Evolutionary conservation across 2,113 vertebrate genomes (phyloP), one percentile per base, ranked within the genome.

Genomic region (Tympanuchus pallidicinctus): DNA sequence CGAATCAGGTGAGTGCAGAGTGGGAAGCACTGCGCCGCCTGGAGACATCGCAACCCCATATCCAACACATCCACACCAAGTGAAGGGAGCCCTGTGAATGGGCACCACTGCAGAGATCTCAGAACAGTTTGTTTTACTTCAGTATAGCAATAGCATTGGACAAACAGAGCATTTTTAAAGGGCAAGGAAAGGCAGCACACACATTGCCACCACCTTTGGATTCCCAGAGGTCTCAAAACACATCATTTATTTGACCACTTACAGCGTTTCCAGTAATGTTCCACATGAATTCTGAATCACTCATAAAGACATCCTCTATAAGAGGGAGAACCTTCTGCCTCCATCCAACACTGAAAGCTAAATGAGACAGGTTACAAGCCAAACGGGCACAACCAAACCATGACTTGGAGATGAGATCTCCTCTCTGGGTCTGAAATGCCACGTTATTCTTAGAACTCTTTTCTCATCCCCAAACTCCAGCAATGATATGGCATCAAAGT

Each of bases 141-240:
- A 12, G 5, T 2, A 28, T 18, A 42, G 19, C 34, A 11, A 10
- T 0, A 2, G 27, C 38, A 30, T 0, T 2, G 42, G 4, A 7
- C 4, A 0, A 4, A 7, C 4, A 0, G 19, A 0, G 27, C 8
- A 0, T 28, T 24, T 60, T 10, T 24, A 32, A 36, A 17, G 2
- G 4, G 30, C 13, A 25, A 40, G 28, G 71, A 15, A 32, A 43
- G 43, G 42, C n/a, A 5, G 2, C 0, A 13, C 18, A 21, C 7
- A 5, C 34, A 13, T 11, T 63, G 11, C 10, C 69, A 11, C 5
- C 19, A 17, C 67, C 10, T 11, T 15, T 43, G 36, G 28, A 15
- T n/a, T 15, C 30, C 4, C 42, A 30, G 16, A 60, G 8, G 19
- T 15, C 65, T 66, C 8, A 0, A 56, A 84, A 43, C 20, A 13